Base-by-base conservation (phyloP, 2,888 invertebrate genomes). In the Melanophora roralis region DNA sequence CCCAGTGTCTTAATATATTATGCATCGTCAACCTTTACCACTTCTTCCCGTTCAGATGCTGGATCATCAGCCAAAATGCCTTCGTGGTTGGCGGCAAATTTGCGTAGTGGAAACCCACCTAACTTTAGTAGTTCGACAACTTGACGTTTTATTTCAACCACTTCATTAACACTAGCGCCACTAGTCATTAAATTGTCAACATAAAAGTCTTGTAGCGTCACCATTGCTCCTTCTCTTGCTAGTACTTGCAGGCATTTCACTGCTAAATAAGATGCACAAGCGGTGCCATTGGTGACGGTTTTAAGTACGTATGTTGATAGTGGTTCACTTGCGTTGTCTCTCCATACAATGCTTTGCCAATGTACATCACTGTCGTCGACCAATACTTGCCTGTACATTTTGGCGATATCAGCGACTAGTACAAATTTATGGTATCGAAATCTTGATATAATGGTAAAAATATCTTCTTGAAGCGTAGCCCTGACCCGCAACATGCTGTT, bases 121-220 rank as follows among this genome's bases (percentile, higher is more conserved):
- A 3, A 27, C 6, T 6, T 27, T 27, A 27, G 6, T 6, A 27
- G 6, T 27, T 27, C 27, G 27, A 27, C 27, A 27, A 27, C 27
- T 27, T 27, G 27, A 5, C 6, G 27, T 6, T 27, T 27, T 3
- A 27, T 27, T 27, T 27, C 27, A 27, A 27, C 6, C 27, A 27
- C 27, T 27, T 27, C 6, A 6, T 27, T 6, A 6, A 27, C 27
- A 27, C 27, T 43, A 23, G 21, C 14, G 4, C 49, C 62, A 32
- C 75, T 75, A n/a, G 75, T 73, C 68, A 73, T 68, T 4, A 72
- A 51, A 16, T 79, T 76, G 36, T 76, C 75, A 9, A 79, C 79
- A 27, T 71, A 75, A 19, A 75, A 79, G 34, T 75, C 67, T 19
- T 40, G 34, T 1, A 57, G 40, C 0, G 36, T 59, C 4, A 78